phyloP scores from a whole-genome alignment of 2,113 vertebrate genomes.

The Balaenoptera acutorostrata region DNA sequence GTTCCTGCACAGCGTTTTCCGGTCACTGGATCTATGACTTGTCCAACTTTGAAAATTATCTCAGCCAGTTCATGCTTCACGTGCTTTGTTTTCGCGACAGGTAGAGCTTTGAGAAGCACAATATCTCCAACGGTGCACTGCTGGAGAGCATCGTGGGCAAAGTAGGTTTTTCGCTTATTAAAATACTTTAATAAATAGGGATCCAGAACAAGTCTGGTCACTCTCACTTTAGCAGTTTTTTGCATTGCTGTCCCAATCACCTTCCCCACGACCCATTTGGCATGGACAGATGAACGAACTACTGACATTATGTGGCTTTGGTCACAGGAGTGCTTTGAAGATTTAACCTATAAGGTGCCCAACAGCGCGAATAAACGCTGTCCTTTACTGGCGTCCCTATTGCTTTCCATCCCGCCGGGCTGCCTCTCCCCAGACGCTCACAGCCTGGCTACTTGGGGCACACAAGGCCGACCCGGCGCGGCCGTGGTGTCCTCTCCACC shows the following conservation, averaged over 20 bases:
- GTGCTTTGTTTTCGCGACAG: slow-evolving; percentile 87
- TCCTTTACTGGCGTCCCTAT: neutral
- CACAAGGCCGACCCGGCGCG: neutral
- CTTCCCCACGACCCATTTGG: slow-evolving; percentile 94
- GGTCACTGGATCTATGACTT: slow-evolving; percentile 92
- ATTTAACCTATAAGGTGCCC: neutral
- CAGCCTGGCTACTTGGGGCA: neutral
- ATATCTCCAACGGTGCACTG: slow-evolving; percentile 93
- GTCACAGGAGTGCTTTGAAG: neutral
- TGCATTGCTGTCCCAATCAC: slow-evolving; percentile 97
- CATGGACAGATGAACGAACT: slow-evolving; percentile 88
- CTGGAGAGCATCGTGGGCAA: slow-evolving; percentile 92
- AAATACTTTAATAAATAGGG: no score
- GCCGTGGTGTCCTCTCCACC: neutral
- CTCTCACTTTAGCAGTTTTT: slow-evolving; percentile 96
- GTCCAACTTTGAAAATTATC: slow-evolving; percentile 95
- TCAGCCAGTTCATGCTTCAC: slow-evolving; percentile 96
- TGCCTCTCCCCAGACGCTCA: neutral
- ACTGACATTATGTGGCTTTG: slow-evolving; percentile 85
- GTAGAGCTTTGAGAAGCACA: slow-evolving; percentile 93
- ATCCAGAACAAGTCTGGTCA: no score
- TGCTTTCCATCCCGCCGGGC: neutral
- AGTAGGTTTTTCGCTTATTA: slow-evolving; percentile 98
- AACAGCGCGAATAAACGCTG: neutral
- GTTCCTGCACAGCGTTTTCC: slow-evolving; percentile 90